Evolutionary conservation across 2,888 invertebrate genomes (phyloP).

Genomic region (Zonitis immaculata): DNA sequence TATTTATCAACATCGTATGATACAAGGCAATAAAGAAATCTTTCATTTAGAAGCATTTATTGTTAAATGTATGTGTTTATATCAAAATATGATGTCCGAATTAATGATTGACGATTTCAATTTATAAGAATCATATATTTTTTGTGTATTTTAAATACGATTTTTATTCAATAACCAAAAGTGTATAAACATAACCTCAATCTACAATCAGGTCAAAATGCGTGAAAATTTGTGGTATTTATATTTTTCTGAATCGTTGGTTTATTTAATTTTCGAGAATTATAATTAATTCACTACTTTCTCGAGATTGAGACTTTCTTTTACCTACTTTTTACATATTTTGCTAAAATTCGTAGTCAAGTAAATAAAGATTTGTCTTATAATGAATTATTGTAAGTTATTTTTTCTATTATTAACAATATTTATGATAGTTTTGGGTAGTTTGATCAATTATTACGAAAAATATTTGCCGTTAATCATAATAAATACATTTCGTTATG

Average conservation of each 20-base stretch:
- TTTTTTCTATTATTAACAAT: conserved; percentile 34
- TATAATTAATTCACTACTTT: too few relatives aligned
- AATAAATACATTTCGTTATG: background rate
- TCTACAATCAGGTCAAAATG: background rate
- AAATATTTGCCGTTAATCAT: conserved; percentile 29
- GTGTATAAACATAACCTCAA: background rate
- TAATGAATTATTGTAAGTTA: conserved; percentile 37
- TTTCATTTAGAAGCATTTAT: conserved; percentile 97
- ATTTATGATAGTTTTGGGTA: conserved; percentile 53
- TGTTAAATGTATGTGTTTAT: conserved; percentile 92
- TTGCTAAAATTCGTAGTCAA: too few relatives aligned
- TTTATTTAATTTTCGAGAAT: too few relatives aligned
- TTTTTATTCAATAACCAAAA: too few relatives aligned
- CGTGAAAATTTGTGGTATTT: too few relatives aligned
- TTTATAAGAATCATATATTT: background rate
- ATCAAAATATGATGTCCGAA: conserved; percentile 81
- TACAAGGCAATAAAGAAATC: conserved; percentile 88
- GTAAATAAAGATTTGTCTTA: too few relatives aligned
- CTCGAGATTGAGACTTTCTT: background rate
- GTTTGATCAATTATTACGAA: conserved; percentile 52
- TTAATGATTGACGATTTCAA: conserved; percentile 55
- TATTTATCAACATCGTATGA: conserved; percentile 87
- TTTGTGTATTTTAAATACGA: too few relatives aligned
- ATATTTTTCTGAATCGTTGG: too few relatives aligned
- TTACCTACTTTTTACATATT: background rate